Evolutionary conservation across 2,888 invertebrate genomes (phyloP).

Genomic region (Coleophora flavipennella): DNA sequence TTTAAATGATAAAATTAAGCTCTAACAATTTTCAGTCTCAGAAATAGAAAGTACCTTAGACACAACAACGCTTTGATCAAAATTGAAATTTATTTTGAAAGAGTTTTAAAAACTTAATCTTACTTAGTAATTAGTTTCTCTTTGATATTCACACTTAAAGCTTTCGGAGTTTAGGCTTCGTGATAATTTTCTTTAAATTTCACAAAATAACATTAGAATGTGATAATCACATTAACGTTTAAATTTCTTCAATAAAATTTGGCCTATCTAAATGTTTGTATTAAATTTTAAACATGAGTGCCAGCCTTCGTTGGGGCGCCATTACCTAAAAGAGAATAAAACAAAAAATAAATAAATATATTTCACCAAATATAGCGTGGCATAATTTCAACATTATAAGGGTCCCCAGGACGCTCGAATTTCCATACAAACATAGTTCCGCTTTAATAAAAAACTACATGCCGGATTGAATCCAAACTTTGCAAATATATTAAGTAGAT

Average conservation of each 20-base stretch:
- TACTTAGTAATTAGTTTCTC: conserved; percentile 26
- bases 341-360: not conserved
- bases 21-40: conserved; percentile 17
- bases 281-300: conserved; percentile 43
- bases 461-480: no score
- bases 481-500: no score
- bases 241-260: not conserved
- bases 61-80: not conserved
- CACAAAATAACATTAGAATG: not conserved
- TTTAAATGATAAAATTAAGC: no score
- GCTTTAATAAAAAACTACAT: no score
- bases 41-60: conserved; percentile 10
- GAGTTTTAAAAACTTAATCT: conserved; percentile 9
- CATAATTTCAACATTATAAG: no score
- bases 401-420: no score
- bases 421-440: no score
- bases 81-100: no score
- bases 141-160: conserved; percentile 64
- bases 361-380: no score
- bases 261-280: conserved; percentile 1
- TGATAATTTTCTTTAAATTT: conserved; percentile 8
- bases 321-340: conserved; percentile 40
- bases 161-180: conserved; percentile 47
- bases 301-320: conserved; percentile 35
- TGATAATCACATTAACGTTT: not conserved